Evolutionary conservation across 2,888 invertebrate genomes (phyloP).

Genomic region (Dusona sp.): DNA sequence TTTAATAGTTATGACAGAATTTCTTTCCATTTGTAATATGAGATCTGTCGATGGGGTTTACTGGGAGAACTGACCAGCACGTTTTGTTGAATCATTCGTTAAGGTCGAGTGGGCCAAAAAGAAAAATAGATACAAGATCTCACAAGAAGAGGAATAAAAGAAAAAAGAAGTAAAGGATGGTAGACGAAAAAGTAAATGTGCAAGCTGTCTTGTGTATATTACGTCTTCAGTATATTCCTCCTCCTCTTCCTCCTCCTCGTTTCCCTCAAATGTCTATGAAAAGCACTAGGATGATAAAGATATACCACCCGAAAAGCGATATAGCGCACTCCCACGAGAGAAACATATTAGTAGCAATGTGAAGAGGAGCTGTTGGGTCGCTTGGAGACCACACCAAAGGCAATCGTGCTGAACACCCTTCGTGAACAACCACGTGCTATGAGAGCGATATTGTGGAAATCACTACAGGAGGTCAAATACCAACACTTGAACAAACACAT

Average conservation of each 20-base stretch:
- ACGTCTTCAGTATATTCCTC: neutral
- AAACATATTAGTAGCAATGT: slow-evolving; percentile 49
- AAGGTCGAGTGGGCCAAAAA: neutral
- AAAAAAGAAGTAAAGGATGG: neutral
- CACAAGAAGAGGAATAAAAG: neutral
- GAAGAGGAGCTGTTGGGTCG: slow-evolving; percentile 19
- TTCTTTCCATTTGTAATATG: too few relatives aligned
- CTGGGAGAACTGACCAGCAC: neutral
- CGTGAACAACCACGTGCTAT: slow-evolving; percentile 16
- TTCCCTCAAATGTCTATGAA: slow-evolving; percentile 1
- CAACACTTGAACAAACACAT: neutral
- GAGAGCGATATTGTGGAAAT: slow-evolving; percentile 2
- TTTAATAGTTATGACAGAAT: too few relatives aligned
- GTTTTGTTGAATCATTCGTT: neutral
- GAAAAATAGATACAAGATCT: neutral
- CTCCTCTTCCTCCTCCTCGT: neutral
- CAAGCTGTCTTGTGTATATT: slow-evolving; percentile 2
- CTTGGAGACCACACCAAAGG: slow-evolving; percentile 26
- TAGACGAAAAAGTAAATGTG: slow-evolving; percentile 3
- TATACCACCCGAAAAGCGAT: slow-evolving; percentile 19
- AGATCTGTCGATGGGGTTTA: too few relatives aligned
- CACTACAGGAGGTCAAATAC: neutral
- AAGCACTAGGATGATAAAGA: slow-evolving; percentile 46
- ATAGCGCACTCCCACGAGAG: slow-evolving; percentile 34
- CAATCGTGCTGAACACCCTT: slow-evolving; percentile 10